Percentiles rank a stretch among this genome's conserved stretches.
phyloP scores from a whole-genome alignment of 2,888 invertebrate species.

The Cephonodes hylas region DNA sequence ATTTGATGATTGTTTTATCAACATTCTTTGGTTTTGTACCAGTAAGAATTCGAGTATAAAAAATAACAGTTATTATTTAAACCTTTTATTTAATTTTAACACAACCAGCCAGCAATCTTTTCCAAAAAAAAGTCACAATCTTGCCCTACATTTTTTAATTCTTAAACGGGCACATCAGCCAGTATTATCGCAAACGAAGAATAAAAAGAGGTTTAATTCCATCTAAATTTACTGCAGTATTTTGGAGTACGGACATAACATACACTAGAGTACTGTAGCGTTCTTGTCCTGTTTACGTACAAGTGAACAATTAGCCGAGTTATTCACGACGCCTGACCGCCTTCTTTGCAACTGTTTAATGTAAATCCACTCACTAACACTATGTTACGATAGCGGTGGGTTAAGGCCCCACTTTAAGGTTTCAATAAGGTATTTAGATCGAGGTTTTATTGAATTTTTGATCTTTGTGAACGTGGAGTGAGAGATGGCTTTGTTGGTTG shows the following conservation, averaged over 20 bases:
- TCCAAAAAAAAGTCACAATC: not conserved
- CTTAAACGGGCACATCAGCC: too few relatives aligned
- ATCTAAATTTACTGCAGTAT: not conserved
- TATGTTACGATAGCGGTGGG: slow-evolving; percentile 8
- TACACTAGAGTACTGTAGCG: not conserved
- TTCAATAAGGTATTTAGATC: not conserved
- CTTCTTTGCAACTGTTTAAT: slow-evolving; percentile 45
- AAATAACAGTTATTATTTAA: too few relatives aligned
- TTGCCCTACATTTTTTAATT: too few relatives aligned
- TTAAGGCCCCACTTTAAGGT: slow-evolving; percentile 8
- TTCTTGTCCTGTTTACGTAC: slow-evolving; percentile 1
- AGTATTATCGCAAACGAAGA: too few relatives aligned
- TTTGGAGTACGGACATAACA: not conserved
- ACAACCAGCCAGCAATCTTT: not conserved
- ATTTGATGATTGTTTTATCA: too few relatives aligned
- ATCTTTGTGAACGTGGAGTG: too few relatives aligned
- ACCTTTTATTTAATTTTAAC: not conserved
- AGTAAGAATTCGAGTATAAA: too few relatives aligned
- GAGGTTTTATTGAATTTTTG: not conserved
- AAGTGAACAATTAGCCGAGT: slow-evolving; percentile 51
- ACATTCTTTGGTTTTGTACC: too few relatives aligned
- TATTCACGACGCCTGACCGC: slow-evolving; percentile 52
- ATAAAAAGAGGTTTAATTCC: not conserved
- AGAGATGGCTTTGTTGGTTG: too few relatives aligned
- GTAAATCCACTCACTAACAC: slow-evolving; percentile 18